phyloP scores from a whole-genome alignment of 2,113 vertebrate genomes.

The Semnornis frantzii region DNA sequence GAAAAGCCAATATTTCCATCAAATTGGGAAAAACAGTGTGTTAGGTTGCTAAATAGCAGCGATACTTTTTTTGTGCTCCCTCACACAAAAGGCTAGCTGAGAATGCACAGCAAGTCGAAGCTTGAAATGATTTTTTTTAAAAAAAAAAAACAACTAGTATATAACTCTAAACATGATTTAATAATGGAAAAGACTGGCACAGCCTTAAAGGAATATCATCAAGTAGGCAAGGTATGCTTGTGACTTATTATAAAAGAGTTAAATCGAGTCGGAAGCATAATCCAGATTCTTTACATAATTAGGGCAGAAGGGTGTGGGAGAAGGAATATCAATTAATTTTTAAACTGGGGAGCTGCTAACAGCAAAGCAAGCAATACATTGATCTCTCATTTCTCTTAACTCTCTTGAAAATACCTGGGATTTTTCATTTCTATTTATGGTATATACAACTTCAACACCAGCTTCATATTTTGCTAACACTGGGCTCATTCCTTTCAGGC shows the following conservation, averaged over 20 bases:
- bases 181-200: conserved; percentile 71
- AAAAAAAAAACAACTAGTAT: conserved; percentile 41
- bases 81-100: conserved; percentile 50
- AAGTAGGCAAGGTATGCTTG: conserved; percentile 53
- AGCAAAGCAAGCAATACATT: neutral
- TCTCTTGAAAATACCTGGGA: neutral
- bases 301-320: conserved; percentile 48
- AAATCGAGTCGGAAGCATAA: conserved; percentile 55
- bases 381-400: neutral
- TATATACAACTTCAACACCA: neutral
- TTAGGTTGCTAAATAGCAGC: neutral
- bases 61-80: conserved; percentile 31
- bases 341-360: neutral
- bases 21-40: neutral
- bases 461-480: neutral
- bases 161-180: conserved; percentile 64
- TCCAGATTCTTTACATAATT: conserved; percentile 70
- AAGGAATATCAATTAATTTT: conserved; percentile 24
- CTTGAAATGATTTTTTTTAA: conserved; percentile 39
- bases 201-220: conserved; percentile 64
- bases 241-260: conserved; percentile 58
- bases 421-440: neutral
- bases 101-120: conserved; percentile 41
- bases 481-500: neutral
- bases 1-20: neutral